phyloP scores from a whole-genome alignment of 2,888 invertebrate species.

The Ctena decussata region DNA sequence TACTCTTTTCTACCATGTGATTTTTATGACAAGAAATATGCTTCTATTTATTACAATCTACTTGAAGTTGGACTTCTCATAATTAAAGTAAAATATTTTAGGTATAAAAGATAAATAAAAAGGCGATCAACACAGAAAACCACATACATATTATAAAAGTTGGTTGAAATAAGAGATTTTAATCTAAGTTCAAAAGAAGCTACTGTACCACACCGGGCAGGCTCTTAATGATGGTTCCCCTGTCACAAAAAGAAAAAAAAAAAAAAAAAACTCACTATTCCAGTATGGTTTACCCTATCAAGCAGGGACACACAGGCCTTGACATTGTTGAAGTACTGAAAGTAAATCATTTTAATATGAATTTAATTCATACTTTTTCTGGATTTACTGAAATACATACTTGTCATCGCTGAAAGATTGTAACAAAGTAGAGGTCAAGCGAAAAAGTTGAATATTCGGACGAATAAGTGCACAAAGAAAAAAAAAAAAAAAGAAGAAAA shows the following conservation, averaged over 20 bases:
- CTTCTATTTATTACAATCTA: neutral
- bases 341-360: constrained; percentile 4
- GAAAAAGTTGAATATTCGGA: too few relatives aligned
- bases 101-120: constrained; percentile 2
- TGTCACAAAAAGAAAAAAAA: too few relatives aligned
- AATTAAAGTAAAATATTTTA: constrained; percentile 1
- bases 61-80: neutral
- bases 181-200: neutral
- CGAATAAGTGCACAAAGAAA: too few relatives aligned
- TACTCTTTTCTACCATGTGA: neutral
- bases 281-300: neutral
- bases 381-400: neutral
- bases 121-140: neutral
- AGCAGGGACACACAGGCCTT: neutral
- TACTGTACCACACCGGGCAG: neutral
- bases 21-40: constrained; percentile 7
- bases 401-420: constrained; percentile 1
- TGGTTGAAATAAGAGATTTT: neutral
- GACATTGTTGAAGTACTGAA: neutral
- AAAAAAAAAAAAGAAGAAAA: too few relatives aligned
- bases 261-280: too few relatives aligned
- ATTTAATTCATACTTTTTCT: constrained; percentile 7
- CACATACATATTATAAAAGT: neutral
- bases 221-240: neutral
- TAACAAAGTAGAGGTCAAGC: constrained; percentile 1